Percentiles rank a stretch among this genome's conserved stretches.
phyloP scores from a whole-genome alignment of 2,113 vertebrate species.

The Callipepla californica region DNA sequence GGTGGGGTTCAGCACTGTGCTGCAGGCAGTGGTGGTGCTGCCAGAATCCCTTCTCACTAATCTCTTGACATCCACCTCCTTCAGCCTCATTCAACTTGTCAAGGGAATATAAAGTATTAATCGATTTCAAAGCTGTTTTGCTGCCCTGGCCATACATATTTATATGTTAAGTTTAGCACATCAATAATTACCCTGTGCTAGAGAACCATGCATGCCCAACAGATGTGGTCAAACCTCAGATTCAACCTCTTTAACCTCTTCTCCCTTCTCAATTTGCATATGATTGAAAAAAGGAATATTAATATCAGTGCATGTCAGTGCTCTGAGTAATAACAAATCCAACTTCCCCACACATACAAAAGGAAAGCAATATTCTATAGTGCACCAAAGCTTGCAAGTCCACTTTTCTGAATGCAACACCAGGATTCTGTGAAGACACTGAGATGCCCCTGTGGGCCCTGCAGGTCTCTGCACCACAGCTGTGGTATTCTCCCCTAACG shows the following conservation, averaged over 20 bases:
- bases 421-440: background rate
- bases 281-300: background rate
- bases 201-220: constrained; percentile 35
- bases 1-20: background rate
- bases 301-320: background rate
- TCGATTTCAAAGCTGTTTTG: constrained; percentile 64
- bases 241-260: constrained; percentile 6
- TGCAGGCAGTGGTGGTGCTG: background rate
- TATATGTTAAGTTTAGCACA: constrained; percentile 15
- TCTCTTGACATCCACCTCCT: background rate
- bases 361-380: background rate
- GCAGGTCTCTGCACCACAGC: background rate
- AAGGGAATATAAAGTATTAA: constrained; percentile 41
- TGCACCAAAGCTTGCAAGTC: background rate
- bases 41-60: background rate
- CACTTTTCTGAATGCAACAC: background rate
- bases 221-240: background rate
- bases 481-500: background rate
- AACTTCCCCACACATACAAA: background rate
- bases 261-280: background rate
- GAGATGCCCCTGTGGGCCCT: background rate
- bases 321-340: background rate
- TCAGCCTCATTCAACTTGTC: background rate
- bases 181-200: background rate
- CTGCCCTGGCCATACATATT: constrained; percentile 46